Evolutionary conservation across 2,113 vertebrate species (phyloP).

Genomic region (Rattus rattus): DNA sequence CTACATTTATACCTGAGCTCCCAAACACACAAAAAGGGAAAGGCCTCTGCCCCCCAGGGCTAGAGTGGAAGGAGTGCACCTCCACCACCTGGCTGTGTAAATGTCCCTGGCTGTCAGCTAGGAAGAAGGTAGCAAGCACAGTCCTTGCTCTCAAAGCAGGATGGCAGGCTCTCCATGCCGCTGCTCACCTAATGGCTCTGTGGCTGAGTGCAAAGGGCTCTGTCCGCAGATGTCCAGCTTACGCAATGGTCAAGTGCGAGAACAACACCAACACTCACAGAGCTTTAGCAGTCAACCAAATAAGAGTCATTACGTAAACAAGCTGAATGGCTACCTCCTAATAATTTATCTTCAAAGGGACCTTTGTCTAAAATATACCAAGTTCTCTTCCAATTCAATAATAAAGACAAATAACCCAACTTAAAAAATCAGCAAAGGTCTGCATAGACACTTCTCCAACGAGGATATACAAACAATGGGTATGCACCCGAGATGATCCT

Average conservation of each 20-base stretch:
- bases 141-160: not conserved
- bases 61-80: not conserved
- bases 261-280: not conserved
- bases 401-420: conserved; percentile 18
- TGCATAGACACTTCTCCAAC: not conserved
- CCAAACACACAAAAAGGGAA: not conserved
- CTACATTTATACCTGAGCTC: not conserved
- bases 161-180: not conserved
- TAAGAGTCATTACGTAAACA: not conserved
- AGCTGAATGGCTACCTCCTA: not conserved
- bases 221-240: not conserved
- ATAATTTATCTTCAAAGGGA: conserved; percentile 31
- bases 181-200: not conserved
- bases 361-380: not conserved
- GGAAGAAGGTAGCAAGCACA: conserved; percentile 1
- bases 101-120: not conserved
- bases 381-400: no score
- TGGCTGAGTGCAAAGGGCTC: not conserved
- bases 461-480: not conserved
- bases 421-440: conserved; percentile 22
- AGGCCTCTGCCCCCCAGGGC: not conserved
- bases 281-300: not conserved
- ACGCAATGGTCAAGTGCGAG: not conserved
- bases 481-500: not conserved
- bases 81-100: not conserved